Conservation (phyloP, 2,888 invertebrate genomes). For the Ornithoptera alexandrae region DNA sequence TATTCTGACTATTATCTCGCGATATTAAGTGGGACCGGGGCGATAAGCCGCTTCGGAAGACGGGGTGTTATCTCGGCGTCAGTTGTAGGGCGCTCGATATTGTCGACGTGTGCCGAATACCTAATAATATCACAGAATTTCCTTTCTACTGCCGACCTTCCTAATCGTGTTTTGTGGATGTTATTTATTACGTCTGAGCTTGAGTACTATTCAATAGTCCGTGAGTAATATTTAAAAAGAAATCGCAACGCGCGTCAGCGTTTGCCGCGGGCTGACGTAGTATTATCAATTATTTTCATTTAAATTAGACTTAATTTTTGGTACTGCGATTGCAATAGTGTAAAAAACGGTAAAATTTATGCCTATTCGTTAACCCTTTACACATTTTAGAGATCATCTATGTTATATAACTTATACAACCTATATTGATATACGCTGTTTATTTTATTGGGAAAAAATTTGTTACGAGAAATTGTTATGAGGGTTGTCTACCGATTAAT, state of each 20-base stretch:
- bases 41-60: slow-evolving; percentile 42
- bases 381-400: no score
- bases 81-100: slow-evolving; percentile 63
- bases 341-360: not conserved
- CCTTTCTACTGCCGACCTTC: slow-evolving; percentile 12
- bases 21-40: slow-evolving; percentile 37
- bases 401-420: no score
- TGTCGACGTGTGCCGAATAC: slow-evolving; percentile 53
- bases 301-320: not conserved
- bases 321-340: not conserved
- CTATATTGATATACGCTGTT: no score
- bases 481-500: no score
- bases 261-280: not conserved
- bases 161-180: slow-evolving; percentile 18
- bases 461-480: no score
- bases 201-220: not conserved
- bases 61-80: slow-evolving; percentile 44
- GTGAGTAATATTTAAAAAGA: not conserved
- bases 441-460: no score
- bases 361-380: no score
- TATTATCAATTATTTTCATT: not conserved
- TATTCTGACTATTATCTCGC: slow-evolving; percentile 37
- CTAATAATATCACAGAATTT: slow-evolving; percentile 23
- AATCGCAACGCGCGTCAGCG: not conserved
- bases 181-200: slow-evolving; percentile 6